Base-by-base conservation (phyloP, 2,797 vertebrate genomes). In the Syngnathus acus region DNA sequence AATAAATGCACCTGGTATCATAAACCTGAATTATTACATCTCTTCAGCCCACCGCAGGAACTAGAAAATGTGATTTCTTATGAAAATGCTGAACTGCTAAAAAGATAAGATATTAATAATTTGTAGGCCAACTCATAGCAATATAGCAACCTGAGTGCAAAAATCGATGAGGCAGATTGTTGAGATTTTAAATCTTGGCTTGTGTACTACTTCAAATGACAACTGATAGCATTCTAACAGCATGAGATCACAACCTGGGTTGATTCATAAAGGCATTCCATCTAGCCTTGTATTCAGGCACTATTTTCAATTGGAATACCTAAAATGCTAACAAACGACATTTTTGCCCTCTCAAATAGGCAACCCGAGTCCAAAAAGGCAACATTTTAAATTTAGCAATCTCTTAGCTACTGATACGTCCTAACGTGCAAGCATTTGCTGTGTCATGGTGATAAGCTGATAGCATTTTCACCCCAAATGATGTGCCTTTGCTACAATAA, bases 11-110 rank as follows among this genome's bases (percentile, higher is more conserved):
- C 1, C n/a, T 21, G 19, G 19, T 9, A 51, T 51, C 50, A 8
- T 51, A 21, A 32, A 17, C 32, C 0, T 38, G 65, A 42, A 67
- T 64, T 26, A 16, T 59, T 53, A 61, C 62, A 21, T 55, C 11
- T 11, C 1, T 32, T 26, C 43, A 71, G 50, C 42, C 68, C 37
- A 64, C 4, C 0, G 58, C 64, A 54, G 73, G 3, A 42, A 19
- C 10, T 6, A 53, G 50, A 51, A 7, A 21, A 2, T 51, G 50
- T 23, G 19, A 48, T 48, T 48, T 17, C 16, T 48, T 5, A 48
- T 2, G 14, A 16, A 47, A 53, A 53, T 53, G n/a, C 50, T 53
- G 50, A 53, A 53, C 50, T 21, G 50, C 9, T 53, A 53, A 21
- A 51, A 51, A 21, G 9, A 1, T 9, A 1, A 51, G 16, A 51